These are phyloP conservation scores for Platycheirus albimanus DNA, from an alignment of 2,888 invertebrate species.

Conservation along the genomic window DNA sequence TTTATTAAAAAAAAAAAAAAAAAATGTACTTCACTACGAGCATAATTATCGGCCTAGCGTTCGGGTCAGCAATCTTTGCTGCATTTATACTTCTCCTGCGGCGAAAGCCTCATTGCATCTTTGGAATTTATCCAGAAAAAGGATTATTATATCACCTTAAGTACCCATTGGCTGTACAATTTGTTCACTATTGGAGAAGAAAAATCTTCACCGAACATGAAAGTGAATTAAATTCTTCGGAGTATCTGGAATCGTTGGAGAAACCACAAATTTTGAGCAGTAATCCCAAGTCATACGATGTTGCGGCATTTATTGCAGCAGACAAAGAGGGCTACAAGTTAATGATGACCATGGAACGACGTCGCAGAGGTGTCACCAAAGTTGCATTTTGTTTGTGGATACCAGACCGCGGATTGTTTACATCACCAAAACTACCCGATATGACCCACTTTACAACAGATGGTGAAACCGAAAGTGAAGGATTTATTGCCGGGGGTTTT, in stretches of 20 bases:
- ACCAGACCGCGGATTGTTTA: conserved; percentile 88
- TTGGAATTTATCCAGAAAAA: conserved; percentile 84
- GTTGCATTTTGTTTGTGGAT: conserved; percentile 87
- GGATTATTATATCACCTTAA: conserved; percentile 85
- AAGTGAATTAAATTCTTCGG: conserved; percentile 75
- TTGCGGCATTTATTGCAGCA: conserved; percentile 89
- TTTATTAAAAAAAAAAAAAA: neutral
- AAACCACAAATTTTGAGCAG: conserved; percentile 83
- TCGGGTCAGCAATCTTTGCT: conserved; percentile 71
- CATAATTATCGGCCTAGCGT: conserved; percentile 65
- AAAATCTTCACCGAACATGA: conserved; percentile 80
- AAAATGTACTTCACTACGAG: conserved; percentile 45
- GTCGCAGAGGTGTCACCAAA: conserved; percentile 87
- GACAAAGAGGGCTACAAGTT: conserved; percentile 86
- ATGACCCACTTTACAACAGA: conserved; percentile 85
- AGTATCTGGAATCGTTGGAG: conserved; percentile 83
- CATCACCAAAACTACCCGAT: conserved; percentile 88
- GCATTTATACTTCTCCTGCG: conserved; percentile 76
- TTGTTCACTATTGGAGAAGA: conserved; percentile 81
- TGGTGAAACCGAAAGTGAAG: conserved; percentile 82
- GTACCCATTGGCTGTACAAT: conserved; percentile 82
- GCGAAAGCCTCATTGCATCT: conserved; percentile 81
- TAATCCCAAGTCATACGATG: conserved; percentile 86
- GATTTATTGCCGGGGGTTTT: conserved; percentile 88
- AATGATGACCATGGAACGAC: conserved; percentile 87